phyloP scores from a whole-genome alignment of 2,797 vertebrate species.

The Arrhamphus sclerolepis region DNA sequence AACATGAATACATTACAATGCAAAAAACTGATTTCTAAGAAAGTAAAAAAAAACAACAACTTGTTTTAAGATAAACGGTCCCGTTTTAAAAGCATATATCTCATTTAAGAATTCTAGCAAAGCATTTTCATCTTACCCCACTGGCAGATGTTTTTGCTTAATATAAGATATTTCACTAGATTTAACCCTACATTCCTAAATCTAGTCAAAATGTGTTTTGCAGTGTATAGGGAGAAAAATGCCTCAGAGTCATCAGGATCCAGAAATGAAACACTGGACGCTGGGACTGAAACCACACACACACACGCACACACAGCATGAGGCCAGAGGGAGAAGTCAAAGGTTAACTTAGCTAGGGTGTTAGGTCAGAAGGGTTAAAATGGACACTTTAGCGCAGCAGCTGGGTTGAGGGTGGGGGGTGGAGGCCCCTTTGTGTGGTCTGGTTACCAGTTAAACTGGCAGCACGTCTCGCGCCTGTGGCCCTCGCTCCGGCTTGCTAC shows the following conservation, averaged over 20 bases:
- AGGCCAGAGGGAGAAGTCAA: slow-evolving; percentile 57
- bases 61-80: too few relatives aligned
- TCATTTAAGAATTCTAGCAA: too few relatives aligned
- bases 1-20: too few relatives aligned
- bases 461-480: background rate
- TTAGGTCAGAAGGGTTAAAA: slow-evolving; percentile 72
- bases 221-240: background rate
- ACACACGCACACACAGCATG: slow-evolving; percentile 27
- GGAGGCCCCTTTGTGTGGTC: slow-evolving; percentile 45
- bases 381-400: slow-evolving; percentile 68
- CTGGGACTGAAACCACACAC: slow-evolving; percentile 13
- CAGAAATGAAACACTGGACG: slow-evolving; percentile 17
- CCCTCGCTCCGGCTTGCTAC: background rate
- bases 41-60: too few relatives aligned
- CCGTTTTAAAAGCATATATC: too few relatives aligned
- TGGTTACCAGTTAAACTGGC: slow-evolving; percentile 17
- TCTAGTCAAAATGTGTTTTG: too few relatives aligned
- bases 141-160: too few relatives aligned
- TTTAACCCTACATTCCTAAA: too few relatives aligned
- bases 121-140: too few relatives aligned
- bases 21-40: too few relatives aligned
- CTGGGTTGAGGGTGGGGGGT: slow-evolving; percentile 8
- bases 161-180: too few relatives aligned
- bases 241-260: background rate
- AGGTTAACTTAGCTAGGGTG: slow-evolving; percentile 69